Conservation (phyloP, 2,113 vertebrate species). For the Mastomys coucha region DNA sequence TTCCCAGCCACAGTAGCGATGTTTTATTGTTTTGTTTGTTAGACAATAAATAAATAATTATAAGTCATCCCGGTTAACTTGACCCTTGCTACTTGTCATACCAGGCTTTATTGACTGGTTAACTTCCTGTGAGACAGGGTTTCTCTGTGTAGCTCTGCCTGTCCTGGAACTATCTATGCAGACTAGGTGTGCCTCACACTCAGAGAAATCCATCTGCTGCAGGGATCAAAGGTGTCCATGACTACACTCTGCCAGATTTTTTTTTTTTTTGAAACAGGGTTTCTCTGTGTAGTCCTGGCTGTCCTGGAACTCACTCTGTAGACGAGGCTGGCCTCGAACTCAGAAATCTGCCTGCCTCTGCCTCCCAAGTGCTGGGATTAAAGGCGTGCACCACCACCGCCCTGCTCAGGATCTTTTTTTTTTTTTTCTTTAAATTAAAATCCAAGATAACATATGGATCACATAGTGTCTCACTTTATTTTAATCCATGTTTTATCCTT, state of each 20-base stretch:
- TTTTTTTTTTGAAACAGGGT: too few relatives aligned
- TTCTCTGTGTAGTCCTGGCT: too few relatives aligned
- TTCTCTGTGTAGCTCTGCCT: neutral
- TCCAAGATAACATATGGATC: neutral
- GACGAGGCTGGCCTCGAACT: too few relatives aligned
- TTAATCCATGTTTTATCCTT: neutral
- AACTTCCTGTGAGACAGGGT: neutral
- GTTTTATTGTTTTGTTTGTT: constrained; percentile 11
- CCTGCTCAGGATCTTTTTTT: neutral
- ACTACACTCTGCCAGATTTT: neutral
- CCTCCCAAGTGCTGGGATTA: too few relatives aligned
- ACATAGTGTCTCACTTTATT: neutral
- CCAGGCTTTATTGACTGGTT: neutral
- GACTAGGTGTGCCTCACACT: neutral
- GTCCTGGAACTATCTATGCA: neutral
- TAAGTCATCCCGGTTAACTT: neutral
- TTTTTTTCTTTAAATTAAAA: constrained; percentile 26
- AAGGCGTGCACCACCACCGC: too few relatives aligned
- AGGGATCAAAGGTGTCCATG: neutral
- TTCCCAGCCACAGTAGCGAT: neutral
- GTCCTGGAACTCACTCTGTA: too few relatives aligned
- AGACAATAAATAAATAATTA: constrained; percentile 28
- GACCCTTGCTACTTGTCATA: neutral
- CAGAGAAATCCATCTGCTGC: neutral
- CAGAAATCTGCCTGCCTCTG: too few relatives aligned